Evolutionary conservation across 1,140 invertebrate species (phyloP), one percentile per base, ranked within the genome.

Genomic region (Plodia interpunctella): DNA sequence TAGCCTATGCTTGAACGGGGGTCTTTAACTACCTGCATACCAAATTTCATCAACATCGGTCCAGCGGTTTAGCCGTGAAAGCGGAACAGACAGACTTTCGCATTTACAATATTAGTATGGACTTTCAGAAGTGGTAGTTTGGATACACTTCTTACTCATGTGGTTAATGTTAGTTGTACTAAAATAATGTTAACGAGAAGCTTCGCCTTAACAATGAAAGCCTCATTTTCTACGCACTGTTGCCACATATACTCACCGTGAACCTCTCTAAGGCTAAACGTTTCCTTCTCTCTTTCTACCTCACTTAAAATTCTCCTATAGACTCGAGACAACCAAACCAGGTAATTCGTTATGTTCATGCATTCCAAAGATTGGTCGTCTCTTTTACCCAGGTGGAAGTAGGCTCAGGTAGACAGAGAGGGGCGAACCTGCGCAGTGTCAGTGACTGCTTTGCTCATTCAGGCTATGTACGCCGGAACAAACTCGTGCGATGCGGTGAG

Each of bases 361-460:
- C 77, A 87, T 87, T 85, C 82, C 80, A 72, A 71, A 52, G 67
- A 70, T 74, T 66, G 53, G 49, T 62, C 57, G 35, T 83, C 83
- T 78, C 75, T 38, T 60, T 85, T 71, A 49, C 54, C 60, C 74
- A n/a, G 44, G 56, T 57, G 51, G 5, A 13, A 19, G 20, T 18
- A 60, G 10, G n/a, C 11, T 17, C 49, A 13, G 70, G 65, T 60
- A 62, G 69, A 80, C 32, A 70, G 76, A 74, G 76, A 78, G 51
- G 59, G 75, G 57, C 51, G 21, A 60, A 76, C 64, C 44, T 74
- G 78, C 79, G 76, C 82, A 87, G 78, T 87, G 83, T 84, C 85
- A 84, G 72, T 87, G 85, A 88, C 85, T 78, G 79, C 65, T 84
- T 82, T 78, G 77, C 62, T 86, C 78, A 84, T 79, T 82, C 62